These are phyloP conservation scores for Hylaea fasciaria DNA, from an alignment of 2,888 invertebrate genomes.

Conservation along the genomic window DNA sequence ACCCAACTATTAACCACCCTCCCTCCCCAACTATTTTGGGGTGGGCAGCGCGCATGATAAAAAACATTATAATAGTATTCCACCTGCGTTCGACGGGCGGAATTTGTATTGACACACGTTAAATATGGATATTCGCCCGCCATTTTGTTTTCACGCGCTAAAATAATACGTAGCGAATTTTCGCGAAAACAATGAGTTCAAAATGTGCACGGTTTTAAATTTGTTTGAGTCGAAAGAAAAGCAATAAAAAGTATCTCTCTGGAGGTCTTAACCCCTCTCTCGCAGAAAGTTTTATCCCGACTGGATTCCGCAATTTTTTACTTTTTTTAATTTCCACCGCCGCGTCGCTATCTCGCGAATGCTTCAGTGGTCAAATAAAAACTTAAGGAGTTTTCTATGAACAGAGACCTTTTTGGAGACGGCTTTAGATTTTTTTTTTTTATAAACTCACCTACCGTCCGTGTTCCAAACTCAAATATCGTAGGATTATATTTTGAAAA, in stretches of 20 bases:
- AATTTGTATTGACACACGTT: slow-evolving; percentile 74
- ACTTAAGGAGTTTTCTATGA: slow-evolving; percentile 80
- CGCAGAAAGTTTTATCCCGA: slow-evolving; percentile 43
- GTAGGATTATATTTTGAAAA: no score
- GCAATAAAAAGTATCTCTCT: slow-evolving; percentile 46
- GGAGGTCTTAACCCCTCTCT: slow-evolving; percentile 42
- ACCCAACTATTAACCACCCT: slow-evolving; percentile 66
- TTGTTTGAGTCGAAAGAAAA: slow-evolving; percentile 38
- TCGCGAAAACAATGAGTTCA: slow-evolving; percentile 28
- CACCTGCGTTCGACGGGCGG: slow-evolving; percentile 77
- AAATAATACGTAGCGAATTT: slow-evolving; percentile 46
- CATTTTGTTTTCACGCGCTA: slow-evolving; percentile 70
- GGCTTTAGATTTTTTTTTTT: slow-evolving; percentile 8
- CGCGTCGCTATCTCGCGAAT: slow-evolving; percentile 82
- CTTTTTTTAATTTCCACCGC: slow-evolving; percentile 79
- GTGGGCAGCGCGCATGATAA: slow-evolving; percentile 72
- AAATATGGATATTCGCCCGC: slow-evolving; percentile 71
- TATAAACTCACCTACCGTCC: no score
- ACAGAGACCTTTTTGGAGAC: slow-evolving; percentile 49
- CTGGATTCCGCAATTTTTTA: slow-evolving; percentile 59
- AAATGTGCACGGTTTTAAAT: slow-evolving; percentile 21
- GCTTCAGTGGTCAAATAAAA: slow-evolving; percentile 86
- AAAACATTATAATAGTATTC: slow-evolving; percentile 81
- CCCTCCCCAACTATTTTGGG: slow-evolving; percentile 78
- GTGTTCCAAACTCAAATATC: slow-evolving; percentile 14